phyloP scores from a whole-genome alignment of 2,888 invertebrate species.

The Leucozona laternaria region DNA sequence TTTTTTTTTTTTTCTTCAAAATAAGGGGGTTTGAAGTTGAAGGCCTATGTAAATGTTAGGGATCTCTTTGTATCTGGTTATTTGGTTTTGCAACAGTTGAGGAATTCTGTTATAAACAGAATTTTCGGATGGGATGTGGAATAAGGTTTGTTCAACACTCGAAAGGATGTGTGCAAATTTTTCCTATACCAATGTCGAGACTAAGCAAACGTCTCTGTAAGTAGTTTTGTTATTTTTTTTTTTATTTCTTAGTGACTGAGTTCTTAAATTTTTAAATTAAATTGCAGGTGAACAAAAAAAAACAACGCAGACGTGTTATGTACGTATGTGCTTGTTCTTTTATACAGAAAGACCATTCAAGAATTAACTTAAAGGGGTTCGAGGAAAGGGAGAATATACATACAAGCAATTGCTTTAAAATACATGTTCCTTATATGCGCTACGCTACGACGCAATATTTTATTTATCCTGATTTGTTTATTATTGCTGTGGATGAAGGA shows the following conservation, averaged over 20 bases:
- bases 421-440: neutral
- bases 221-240: neutral
- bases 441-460: constrained; percentile 6
- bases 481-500: neutral
- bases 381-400: neutral
- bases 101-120: neutral
- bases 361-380: neutral
- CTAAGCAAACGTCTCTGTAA: neutral
- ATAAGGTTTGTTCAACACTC: constrained; percentile 4
- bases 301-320: neutral
- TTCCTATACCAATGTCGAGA: too few species aligned
- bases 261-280: neutral
- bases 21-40: neutral
- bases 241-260: neutral
- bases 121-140: neutral
- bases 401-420: constrained; percentile 2
- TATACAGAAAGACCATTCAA: neutral
- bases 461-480: neutral
- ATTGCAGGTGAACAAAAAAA: neutral
- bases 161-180: neutral
- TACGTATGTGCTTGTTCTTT: neutral
- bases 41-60: constrained; percentile 18
- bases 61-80: neutral
- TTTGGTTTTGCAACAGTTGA: constrained; percentile 19
- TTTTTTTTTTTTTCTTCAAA: neutral